phyloP scores from a whole-genome alignment of 2,888 invertebrate species.

The Galerucella nymphaeae region DNA sequence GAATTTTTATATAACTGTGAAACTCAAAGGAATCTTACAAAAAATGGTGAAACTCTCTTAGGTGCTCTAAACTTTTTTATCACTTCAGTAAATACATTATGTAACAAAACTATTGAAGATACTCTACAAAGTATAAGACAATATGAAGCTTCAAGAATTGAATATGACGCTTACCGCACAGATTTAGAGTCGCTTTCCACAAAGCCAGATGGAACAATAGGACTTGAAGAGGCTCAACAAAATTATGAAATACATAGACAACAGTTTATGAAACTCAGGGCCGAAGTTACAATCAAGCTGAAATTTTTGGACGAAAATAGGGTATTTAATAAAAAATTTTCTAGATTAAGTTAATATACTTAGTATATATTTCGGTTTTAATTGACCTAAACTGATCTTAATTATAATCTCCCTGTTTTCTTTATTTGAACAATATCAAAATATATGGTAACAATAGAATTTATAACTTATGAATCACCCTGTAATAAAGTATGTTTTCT shows the following conservation, averaged over 20 bases:
- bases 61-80: conserved; percentile 97
- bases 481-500: conserved; percentile 24
- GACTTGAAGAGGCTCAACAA: conserved; percentile 82
- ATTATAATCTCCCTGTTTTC: too few species aligned
- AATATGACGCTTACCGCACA: conserved; percentile 97
- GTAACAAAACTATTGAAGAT: conserved; percentile 98
- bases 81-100: conserved; percentile 93
- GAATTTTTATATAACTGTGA: conserved; percentile 96
- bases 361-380: too few species aligned
- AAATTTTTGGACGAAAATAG: conserved; percentile 97
- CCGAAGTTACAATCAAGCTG: conserved; percentile 95
- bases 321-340: conserved; percentile 67
- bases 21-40: conserved; percentile 91
- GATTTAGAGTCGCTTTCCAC: conserved; percentile 88
- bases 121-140: conserved; percentile 82
- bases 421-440: too few species aligned
- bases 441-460: too few species aligned
- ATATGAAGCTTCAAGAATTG: conserved; percentile 85
- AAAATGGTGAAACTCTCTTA: conserved; percentile 92
- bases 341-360: neutral
- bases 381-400: too few species aligned
- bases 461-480: too few species aligned
- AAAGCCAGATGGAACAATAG: conserved; percentile 70
- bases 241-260: conserved; percentile 88
- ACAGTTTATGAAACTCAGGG: conserved; percentile 91